Percentiles rank a stretch among this genome's conserved stretches.
Evolutionary conservation across 2,797 vertebrate genomes (phyloP).

Genomic region (Amblyopsis hoosieri): DNA sequence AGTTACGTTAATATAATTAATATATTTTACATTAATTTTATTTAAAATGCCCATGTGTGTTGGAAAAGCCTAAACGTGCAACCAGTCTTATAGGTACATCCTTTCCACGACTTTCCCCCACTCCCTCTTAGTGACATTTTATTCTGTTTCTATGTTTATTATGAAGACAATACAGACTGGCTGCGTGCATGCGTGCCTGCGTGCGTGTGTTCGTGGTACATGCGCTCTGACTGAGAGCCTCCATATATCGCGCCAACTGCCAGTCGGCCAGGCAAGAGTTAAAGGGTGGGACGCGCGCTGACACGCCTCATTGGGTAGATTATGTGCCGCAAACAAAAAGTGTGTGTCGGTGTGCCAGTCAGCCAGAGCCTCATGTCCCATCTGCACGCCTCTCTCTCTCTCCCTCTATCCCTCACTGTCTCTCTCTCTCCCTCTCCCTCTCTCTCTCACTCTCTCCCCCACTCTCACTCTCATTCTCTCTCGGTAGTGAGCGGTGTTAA

Average conservation of each 20-base stretch:
- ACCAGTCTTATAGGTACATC: background rate
- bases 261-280: slow-evolving; percentile 87
- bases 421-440: slow-evolving; percentile 14
- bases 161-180: background rate
- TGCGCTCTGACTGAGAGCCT: slow-evolving; percentile 29
- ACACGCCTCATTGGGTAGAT: slow-evolving; percentile 99
- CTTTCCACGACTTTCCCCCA: background rate
- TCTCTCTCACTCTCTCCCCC: slow-evolving; percentile 16
- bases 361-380: slow-evolving; percentile 90
- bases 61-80: no score
- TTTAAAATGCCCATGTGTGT: no score
- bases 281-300: slow-evolving; percentile 93
- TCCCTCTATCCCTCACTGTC: slow-evolving; percentile 17
- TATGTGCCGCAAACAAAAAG: slow-evolving; percentile 99
- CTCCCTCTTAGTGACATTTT: slow-evolving; percentile 38
- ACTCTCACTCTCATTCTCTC: slow-evolving; percentile 28
- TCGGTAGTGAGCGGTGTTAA: slow-evolving; percentile 47
- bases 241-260: slow-evolving; percentile 64
- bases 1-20: background rate
- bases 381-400: slow-evolving; percentile 79
- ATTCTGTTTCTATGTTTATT: slow-evolving; percentile 25
- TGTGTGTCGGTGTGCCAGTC: slow-evolving; percentile 93
- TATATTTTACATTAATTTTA: background rate
- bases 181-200: slow-evolving; percentile 3
- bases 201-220: background rate